Percentiles rank a stretch among this genome's conserved stretches.
These are phyloP conservation scores for Chiridota heheva DNA, from an alignment of 35 echinoderm and acorn worm species.

Conservation along the genomic window DNA sequence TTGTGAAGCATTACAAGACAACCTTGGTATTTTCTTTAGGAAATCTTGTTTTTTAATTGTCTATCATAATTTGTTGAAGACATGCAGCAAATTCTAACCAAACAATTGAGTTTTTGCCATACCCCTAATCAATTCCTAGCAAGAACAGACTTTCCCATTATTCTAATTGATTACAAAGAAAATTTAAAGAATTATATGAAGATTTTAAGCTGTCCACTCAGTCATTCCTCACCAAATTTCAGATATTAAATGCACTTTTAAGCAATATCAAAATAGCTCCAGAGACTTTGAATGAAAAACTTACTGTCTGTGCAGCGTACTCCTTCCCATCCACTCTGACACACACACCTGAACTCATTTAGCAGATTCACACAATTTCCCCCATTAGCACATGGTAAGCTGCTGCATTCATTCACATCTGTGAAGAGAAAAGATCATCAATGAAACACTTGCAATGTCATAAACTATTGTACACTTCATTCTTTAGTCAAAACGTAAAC, in stretches of 20 bases:
- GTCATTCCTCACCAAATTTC: not conserved
- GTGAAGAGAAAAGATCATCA: not conserved
- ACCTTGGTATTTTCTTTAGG: no score
- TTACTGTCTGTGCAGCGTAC: slow-evolving; percentile 44
- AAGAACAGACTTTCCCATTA: no score
- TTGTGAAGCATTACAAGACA: no score
- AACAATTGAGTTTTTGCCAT: no score
- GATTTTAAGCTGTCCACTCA: no score
- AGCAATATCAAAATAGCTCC: not conserved
- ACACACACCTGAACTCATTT: slow-evolving; percentile 53
- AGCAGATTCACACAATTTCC: slow-evolving; percentile 38
- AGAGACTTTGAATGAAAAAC: not conserved
- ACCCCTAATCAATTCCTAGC: no score
- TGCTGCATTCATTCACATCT: slow-evolving; percentile 35
- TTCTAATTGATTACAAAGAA: not conserved
- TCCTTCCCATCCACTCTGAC: slow-evolving; percentile 30
- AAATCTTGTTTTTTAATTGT: no score
- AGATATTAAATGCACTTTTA: not conserved
- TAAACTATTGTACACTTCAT: no score
- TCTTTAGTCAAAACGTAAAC: no score
- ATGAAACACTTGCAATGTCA: no score
- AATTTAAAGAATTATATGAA: not conserved
- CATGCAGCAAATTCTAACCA: no score
- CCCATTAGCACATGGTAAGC: slow-evolving; percentile 55
- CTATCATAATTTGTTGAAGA: no score